Evolutionary conservation across 2,797 vertebrate genomes (phyloP).

Genomic region (Platyrinchus mystaceus): DNA sequence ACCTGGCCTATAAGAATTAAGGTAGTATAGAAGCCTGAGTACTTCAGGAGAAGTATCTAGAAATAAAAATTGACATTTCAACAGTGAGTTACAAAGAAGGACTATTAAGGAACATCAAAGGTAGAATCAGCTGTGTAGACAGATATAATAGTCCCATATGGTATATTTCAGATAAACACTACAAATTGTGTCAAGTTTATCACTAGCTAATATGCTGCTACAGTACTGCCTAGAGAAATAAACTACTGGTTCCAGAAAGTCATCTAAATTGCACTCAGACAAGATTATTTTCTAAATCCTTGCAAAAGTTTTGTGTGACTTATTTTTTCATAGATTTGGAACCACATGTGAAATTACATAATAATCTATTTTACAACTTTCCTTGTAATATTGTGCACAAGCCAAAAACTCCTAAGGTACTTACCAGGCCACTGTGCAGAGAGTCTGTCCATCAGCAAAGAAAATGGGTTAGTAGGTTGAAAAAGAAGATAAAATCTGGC

Average conservation of each 20-base stretch:
- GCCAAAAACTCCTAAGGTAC: background rate
- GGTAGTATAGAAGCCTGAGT: background rate
- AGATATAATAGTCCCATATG: background rate
- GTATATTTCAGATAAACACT: background rate
- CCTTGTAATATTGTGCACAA: background rate
- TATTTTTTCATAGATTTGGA: background rate
- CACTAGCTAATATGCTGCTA: background rate
- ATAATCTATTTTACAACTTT: background rate
- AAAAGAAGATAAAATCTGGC: background rate
- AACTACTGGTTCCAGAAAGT: background rate
- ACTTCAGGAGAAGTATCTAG: background rate
- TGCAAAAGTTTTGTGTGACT: background rate
- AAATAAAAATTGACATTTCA: conserved; percentile 12
- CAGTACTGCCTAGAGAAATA: background rate
- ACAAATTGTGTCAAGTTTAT: background rate
- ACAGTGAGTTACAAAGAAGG: background rate
- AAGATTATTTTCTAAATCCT: background rate
- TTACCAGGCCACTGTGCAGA: background rate
- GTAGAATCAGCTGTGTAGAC: background rate
- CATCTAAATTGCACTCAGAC: background rate
- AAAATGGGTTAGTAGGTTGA: background rate
- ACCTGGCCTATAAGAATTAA: background rate
- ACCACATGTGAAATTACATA: background rate
- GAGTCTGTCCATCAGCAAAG: background rate
- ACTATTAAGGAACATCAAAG: background rate